Evolutionary conservation across 2,113 vertebrate genomes (phyloP).

Genomic region (Epinephelus fuscoguttatus): DNA sequence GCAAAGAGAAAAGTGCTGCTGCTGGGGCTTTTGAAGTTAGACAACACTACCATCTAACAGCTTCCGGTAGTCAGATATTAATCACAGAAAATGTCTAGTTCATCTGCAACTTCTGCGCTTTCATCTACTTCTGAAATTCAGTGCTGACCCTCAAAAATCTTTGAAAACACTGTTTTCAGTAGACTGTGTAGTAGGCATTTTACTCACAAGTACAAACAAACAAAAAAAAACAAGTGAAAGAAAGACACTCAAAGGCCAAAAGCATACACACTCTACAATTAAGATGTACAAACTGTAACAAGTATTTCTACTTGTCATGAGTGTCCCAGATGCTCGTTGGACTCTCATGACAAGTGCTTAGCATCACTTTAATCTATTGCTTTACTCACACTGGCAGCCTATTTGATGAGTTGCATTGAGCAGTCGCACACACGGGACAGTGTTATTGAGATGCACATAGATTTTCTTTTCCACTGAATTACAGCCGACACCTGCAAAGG

Average conservation of each 20-base stretch:
- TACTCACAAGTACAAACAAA: neutral
- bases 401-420: slow-evolving; percentile 97
- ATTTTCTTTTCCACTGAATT: slow-evolving; percentile 96
- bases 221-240: neutral
- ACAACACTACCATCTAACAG: neutral
- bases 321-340: neutral
- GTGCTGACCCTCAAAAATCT: neutral
- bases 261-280: neutral
- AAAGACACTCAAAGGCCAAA: neutral
- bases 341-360: neutral
- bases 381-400: slow-evolving; percentile 96
- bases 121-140: neutral
- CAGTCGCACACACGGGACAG: slow-evolving; percentile 92
- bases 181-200: neutral
- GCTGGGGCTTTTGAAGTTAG: neutral
- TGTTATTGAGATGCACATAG: slow-evolving; percentile 91
- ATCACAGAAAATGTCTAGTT: neutral
- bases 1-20: neutral
- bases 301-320: neutral
- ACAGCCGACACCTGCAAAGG: slow-evolving; percentile 71
- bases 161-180: neutral
- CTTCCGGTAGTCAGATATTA: neutral
- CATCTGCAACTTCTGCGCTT: neutral
- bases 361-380: neutral
- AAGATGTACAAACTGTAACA: neutral